Base-by-base conservation (phyloP, 2,113 vertebrate genomes). In the Rhadina sibilatrix region DNA sequence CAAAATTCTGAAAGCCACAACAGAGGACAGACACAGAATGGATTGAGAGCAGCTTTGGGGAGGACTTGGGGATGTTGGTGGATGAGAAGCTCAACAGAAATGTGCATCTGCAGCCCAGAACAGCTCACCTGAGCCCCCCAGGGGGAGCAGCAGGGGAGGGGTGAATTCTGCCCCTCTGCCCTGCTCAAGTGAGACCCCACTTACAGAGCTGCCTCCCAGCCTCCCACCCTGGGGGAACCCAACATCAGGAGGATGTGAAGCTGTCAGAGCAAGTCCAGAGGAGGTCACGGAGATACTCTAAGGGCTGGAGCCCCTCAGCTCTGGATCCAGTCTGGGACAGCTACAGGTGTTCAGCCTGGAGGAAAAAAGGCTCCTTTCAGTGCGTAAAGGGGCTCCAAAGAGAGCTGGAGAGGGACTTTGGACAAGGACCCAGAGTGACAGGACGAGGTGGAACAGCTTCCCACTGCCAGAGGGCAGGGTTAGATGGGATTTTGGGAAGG, bases 1-100 rank as follows among this genome's bases (percentile, higher is more conserved):
- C 78, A 90, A 89, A 95, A 87, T 70, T 52, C 78, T 50, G 16
- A 78, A 92, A 93, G 81, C 89, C 78, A 87, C 94, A 91, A 91
- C 65, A 90, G 74, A 94, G 81, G 61, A 61, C 15, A 53, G 22
- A 56, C 44, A 74, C n/a, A 27, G 35, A 89, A 38, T 2, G 17
- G 42, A 80, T 12, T 22, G 61, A 44, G 42, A 74, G 27, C 47
- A 68, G 66, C 33, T 64, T 59, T 37, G 25, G 17, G 42, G 33
- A 70, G 28, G 38, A 71, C 50, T 38, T 38, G 24, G 47, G 49
- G 27, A 24, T 68, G 60, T 3, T 59, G 31, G 50, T 28, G 37
- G 31, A 65, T 57, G 59, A 72, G 59, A 50, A 72, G 50, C 59
- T 37, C 59, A 50, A 28, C 5, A 74, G 44, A 57, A 50, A 65